Evolutionary conservation across 2,888 invertebrate genomes (phyloP).

Genomic region (Lapara coniferarum): DNA sequence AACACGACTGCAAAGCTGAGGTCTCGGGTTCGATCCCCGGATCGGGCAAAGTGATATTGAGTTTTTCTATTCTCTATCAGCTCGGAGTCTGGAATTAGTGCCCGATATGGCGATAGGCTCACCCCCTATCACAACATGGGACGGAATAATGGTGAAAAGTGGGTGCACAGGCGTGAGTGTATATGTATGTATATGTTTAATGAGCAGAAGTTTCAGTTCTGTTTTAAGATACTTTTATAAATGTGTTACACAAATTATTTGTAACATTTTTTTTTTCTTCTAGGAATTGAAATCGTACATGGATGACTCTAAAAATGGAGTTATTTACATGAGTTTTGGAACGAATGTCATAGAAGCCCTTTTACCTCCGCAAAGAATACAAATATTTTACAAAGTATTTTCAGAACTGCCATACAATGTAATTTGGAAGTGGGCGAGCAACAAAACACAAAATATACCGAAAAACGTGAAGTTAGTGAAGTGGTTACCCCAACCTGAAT

Average conservation of each 20-base stretch:
- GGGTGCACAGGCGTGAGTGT: too few species aligned
- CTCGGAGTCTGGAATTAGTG: too few species aligned
- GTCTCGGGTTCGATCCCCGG: too few species aligned
- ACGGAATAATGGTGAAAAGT: too few species aligned
- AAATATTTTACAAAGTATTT: constrained; percentile 53
- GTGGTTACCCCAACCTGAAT: constrained; percentile 40
- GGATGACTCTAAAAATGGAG: constrained; percentile 58
- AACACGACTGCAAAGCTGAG: too few species aligned
- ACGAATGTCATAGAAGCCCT: constrained; percentile 53
- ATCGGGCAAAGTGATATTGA: too few species aligned
- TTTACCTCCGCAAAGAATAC: constrained; percentile 46
- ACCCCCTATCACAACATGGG: too few species aligned
- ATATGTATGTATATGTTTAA: too few species aligned
- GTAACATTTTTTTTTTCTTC: not conserved
- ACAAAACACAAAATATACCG: constrained; percentile 46
- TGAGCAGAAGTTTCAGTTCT: too few species aligned
- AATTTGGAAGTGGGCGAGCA: constrained; percentile 64
- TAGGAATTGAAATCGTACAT: constrained; percentile 49
- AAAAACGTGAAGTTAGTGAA: constrained; percentile 47
- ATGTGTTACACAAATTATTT: not conserved
- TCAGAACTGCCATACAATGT: constrained; percentile 59
- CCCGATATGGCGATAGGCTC: too few species aligned
- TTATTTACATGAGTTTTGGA: constrained; percentile 55
- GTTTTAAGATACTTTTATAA: too few species aligned
- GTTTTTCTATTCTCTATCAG: too few species aligned